phyloP scores from a whole-genome alignment of 1,140 invertebrate genomes.

The Drosophila trapezifrons region DNA sequence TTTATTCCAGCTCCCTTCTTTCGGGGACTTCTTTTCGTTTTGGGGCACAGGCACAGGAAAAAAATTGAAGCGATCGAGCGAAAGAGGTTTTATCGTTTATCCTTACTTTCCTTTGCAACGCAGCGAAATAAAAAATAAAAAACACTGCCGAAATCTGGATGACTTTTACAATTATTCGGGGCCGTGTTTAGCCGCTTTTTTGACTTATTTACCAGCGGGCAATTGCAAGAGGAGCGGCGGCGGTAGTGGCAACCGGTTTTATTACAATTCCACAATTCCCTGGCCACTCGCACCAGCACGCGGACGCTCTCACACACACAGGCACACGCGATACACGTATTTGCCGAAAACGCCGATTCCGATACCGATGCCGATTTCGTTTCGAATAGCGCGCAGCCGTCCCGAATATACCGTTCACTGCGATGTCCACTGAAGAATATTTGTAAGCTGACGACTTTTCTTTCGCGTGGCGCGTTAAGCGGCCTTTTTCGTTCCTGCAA shows the following conservation, averaged over 20 bases:
- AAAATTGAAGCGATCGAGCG: slow-evolving; percentile 10
- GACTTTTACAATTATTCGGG: slow-evolving; percentile 1
- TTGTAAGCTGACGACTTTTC: no score
- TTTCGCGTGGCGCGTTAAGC: no score
- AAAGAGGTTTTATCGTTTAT: slow-evolving; percentile 11
- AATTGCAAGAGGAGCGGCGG: slow-evolving; percentile 12
- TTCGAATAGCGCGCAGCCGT: not conserved
- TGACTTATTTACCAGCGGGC: not conserved
- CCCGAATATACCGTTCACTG: not conserved
- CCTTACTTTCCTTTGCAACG: slow-evolving; percentile 4
- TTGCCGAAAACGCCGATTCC: slow-evolving; percentile 10
- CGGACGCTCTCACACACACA: slow-evolving; percentile 7
- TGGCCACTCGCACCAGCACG: slow-evolving; percentile 7
- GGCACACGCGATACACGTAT: slow-evolving; percentile 3
- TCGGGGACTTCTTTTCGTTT: slow-evolving; percentile 7
- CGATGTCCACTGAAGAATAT: no score
- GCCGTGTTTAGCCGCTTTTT: slow-evolving; percentile 3
- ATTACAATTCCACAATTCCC: slow-evolving; percentile 16
- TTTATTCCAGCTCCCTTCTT: slow-evolving; percentile 17
- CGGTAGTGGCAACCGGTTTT: slow-evolving; percentile 10
- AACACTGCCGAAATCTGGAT: not conserved
- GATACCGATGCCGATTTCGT: not conserved
- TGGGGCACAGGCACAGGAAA: slow-evolving; percentile 7
- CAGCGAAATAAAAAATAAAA: not conserved
- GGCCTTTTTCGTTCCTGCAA: no score